Conservation (phyloP, 2,888 invertebrate species). For the Ametastegia equiseti region DNA sequence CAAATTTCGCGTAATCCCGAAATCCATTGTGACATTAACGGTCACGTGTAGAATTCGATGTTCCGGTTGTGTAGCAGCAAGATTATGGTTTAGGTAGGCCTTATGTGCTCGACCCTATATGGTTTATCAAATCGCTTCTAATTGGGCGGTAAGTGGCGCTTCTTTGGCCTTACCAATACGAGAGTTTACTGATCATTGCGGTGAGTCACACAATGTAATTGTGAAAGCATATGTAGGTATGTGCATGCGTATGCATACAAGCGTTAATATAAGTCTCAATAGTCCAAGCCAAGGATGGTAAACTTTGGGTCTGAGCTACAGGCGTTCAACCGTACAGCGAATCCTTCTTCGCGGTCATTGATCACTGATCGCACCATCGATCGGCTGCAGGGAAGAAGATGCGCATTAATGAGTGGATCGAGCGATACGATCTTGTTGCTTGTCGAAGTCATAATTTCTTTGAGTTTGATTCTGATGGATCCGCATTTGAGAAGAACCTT, state of each 20-base stretch:
- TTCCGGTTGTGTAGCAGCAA: background rate
- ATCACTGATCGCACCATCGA: constrained; percentile 25
- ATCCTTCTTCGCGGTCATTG: constrained; percentile 30
- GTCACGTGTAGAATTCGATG: background rate
- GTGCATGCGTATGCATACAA: background rate
- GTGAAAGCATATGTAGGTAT: no score
- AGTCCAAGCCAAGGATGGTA: background rate
- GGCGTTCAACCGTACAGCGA: constrained; percentile 8
- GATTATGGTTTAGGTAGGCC: background rate
- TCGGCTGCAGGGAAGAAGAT: background rate
- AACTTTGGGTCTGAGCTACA: background rate
- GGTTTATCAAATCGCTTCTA: constrained; percentile 7
- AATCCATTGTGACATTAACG: background rate
- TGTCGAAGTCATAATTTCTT: background rate
- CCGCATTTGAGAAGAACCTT: background rate
- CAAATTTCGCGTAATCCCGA: background rate
- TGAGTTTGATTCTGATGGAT: background rate
- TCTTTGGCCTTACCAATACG: background rate
- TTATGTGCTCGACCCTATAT: background rate
- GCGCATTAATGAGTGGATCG: background rate
- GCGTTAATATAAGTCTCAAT: background rate
- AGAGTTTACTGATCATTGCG: constrained; percentile 9
- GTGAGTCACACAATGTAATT: constrained; percentile 1
- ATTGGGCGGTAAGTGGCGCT: background rate
- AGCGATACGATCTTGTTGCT: background rate